phyloP scores from a whole-genome alignment of 2,797 vertebrate species.

The Odontamblyopus lacepedii region DNA sequence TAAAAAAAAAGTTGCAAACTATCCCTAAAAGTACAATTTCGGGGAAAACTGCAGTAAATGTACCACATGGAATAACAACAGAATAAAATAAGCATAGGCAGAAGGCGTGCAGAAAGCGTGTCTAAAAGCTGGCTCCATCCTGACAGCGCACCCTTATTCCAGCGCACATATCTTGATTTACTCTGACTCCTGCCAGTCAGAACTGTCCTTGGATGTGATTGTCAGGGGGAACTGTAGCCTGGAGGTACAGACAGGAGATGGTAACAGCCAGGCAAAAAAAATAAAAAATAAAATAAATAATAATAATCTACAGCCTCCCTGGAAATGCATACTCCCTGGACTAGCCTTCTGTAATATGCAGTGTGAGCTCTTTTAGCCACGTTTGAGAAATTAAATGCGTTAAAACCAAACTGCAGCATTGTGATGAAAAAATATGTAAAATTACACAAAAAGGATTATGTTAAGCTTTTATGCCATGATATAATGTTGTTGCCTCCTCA shows the following conservation, averaged over 20 bases:
- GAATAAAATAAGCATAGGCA: constrained; percentile 16
- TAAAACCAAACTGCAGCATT: background rate
- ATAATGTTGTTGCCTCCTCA: too few relatives aligned
- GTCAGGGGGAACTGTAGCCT: constrained; percentile 33
- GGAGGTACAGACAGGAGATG: constrained; percentile 29
- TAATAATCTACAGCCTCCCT: constrained; percentile 2
- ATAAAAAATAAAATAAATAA: background rate
- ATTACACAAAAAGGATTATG: too few relatives aligned
- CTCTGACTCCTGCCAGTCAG: constrained; percentile 49
- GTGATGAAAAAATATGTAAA: background rate
- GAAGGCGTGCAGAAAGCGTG: constrained; percentile 30
- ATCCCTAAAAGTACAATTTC: background rate
- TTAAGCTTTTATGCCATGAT: too few relatives aligned
- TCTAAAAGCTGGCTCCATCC: constrained; percentile 22
- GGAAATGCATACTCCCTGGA: constrained; percentile 6
- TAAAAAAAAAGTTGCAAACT: too few relatives aligned
- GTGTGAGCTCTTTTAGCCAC: background rate
- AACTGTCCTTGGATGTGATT: constrained; percentile 42
- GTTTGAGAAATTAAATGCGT: background rate
- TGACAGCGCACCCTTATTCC: constrained; percentile 49
- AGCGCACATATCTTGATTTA: constrained; percentile 50
- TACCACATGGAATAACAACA: background rate
- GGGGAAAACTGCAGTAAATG: background rate
- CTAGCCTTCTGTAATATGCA: background rate
- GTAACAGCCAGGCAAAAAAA: constrained; percentile 30